phyloP scores from a whole-genome alignment of 2,113 vertebrate genomes.

The Lathamus discolor region DNA sequence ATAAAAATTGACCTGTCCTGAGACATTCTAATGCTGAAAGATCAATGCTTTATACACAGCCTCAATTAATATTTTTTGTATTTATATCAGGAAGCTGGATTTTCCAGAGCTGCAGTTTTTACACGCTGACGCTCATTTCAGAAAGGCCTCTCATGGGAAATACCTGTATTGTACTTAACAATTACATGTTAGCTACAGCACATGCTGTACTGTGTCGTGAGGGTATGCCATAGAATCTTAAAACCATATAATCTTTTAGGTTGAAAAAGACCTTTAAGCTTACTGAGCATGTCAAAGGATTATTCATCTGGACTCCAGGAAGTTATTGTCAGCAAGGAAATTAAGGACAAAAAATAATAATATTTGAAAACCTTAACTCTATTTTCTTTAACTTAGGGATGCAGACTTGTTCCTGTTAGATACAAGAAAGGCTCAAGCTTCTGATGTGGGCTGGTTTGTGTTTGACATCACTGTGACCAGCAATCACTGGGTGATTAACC shows the following conservation, averaged over 20 bases:
- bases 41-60: not conserved
- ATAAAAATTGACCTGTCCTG: not conserved
- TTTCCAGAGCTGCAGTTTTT: conserved; percentile 5
- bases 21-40: not conserved
- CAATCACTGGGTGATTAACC: conserved; percentile 98
- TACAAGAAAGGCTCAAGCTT: conserved; percentile 86
- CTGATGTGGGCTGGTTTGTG: conserved; percentile 95
- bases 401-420: conserved; percentile 94
- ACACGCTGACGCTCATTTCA: not conserved
- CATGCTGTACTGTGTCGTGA: not conserved
- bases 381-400: conserved; percentile 80
- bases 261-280: not conserved
- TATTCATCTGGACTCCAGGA: not conserved
- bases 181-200: not conserved
- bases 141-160: conserved; percentile 1
- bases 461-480: conserved; percentile 98
- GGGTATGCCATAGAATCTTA: not conserved
- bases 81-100: not conserved
- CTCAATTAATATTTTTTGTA: not conserved
- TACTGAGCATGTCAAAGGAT: not conserved
- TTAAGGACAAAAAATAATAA: not conserved
- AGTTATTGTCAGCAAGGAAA: not conserved
- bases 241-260: not conserved
- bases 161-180: not conserved
- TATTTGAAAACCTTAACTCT: conserved; percentile 2